Conservation (phyloP, 2,113 vertebrate genomes). For the Gadus chalcogrammus region DNA sequence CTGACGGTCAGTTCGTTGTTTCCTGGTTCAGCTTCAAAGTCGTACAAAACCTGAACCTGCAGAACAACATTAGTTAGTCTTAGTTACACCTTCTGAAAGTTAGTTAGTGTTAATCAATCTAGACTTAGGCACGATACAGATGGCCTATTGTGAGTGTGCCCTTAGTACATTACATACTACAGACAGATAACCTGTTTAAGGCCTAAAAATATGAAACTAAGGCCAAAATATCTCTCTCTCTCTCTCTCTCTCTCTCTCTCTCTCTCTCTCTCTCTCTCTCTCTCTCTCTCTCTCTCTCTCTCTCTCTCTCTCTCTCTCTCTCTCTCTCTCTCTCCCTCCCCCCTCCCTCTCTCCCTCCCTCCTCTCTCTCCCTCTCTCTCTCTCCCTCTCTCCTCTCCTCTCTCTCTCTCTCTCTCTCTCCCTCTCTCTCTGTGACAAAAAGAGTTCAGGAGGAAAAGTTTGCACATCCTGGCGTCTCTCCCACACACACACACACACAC, state of each 20-base stretch:
- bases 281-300: no score
- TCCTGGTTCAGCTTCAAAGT: constrained; percentile 85
- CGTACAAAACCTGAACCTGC: constrained; percentile 86
- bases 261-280: no score
- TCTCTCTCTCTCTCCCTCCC: no score
- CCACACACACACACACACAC: background rate
- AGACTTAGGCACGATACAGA: background rate
- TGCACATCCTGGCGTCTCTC: background rate
- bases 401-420: background rate
- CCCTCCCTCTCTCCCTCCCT: no score
- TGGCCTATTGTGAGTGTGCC: background rate
- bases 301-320: no score
- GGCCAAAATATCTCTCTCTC: no score
- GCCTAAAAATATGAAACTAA: no score
- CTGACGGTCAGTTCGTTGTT: constrained; percentile 85
- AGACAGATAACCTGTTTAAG: background rate
- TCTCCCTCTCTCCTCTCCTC: no score
- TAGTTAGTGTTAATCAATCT: no score
- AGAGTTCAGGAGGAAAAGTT: background rate
- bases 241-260: no score
- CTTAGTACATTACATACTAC: background rate
- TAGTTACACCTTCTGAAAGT: background rate
- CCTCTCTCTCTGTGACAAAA: background rate
- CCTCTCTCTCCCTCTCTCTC: no score
- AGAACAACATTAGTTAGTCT: background rate